Evolutionary conservation across 2,113 vertebrate genomes (phyloP).

Genomic region (Erythrocercus mccallii): DNA sequence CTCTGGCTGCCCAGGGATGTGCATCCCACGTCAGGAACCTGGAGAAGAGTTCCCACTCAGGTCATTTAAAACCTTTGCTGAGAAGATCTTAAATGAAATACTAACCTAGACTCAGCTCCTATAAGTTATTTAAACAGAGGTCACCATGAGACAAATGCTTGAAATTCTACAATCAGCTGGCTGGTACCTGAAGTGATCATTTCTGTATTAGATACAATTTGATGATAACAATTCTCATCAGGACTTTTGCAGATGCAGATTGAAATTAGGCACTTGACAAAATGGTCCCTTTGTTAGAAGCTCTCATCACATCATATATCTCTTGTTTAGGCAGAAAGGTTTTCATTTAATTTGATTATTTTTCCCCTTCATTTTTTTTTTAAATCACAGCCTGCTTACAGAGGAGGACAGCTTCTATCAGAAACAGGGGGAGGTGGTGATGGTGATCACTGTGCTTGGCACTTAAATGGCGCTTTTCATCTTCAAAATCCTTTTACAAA

Average conservation of each 20-base stretch:
- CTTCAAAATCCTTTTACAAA: conserved; percentile 50
- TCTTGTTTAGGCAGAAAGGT: background rate
- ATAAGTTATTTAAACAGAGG: conserved; percentile 29
- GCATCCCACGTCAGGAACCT: accelerated
- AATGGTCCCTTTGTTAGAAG: conserved; percentile 43
- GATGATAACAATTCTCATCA: conserved; percentile 30
- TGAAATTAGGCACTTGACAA: conserved; percentile 50
- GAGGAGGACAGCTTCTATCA: conserved; percentile 18
- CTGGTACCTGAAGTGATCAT: background rate
- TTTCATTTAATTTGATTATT: conserved; percentile 53
- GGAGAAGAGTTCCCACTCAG: background rate
- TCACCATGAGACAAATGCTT: background rate
- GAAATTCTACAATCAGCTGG: conserved; percentile 41
- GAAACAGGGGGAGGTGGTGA: background rate
- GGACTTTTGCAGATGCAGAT: conserved; percentile 21
- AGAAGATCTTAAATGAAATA: background rate
- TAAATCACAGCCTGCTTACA: conserved; percentile 34
- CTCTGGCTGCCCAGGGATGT: background rate
- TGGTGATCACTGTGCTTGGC: conserved; percentile 14
- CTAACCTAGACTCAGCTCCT: background rate
- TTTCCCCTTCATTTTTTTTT: conserved; percentile 44
- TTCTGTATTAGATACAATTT: conserved; percentile 16
- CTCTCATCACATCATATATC: background rate
- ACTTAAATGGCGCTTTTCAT: conserved; percentile 26
- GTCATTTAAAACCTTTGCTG: background rate